Conservation (phyloP, 2,797 vertebrate genomes). For the Apodemus agrarius region DNA sequence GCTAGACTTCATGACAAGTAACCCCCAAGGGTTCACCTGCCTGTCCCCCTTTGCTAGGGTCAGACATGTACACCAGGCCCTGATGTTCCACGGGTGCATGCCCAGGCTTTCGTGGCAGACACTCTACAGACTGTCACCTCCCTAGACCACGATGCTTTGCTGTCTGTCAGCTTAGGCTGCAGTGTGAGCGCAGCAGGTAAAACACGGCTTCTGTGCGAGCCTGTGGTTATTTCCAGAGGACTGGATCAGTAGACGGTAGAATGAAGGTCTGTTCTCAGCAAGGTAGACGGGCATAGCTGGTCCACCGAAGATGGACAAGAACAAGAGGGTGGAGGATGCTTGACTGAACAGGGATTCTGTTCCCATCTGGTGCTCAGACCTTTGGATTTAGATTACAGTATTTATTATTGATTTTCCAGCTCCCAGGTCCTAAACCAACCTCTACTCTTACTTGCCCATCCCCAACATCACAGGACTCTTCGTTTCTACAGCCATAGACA, state of each 20-base stretch:
- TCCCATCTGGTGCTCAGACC: not conserved
- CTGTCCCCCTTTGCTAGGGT: not conserved
- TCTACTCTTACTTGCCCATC: not conserved
- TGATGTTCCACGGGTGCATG: not conserved
- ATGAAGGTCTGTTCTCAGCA: not conserved
- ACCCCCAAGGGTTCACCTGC: not conserved
- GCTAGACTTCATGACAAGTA: too few relatives aligned
- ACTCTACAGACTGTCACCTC: not conserved
- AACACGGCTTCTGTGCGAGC: not conserved
- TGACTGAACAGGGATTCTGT: too few relatives aligned
- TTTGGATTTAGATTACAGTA: not conserved
- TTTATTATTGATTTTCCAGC: too few relatives aligned
- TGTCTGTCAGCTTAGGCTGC: not conserved
- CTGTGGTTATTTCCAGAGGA: not conserved
- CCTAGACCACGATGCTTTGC: not conserved
- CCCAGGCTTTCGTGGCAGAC: not conserved
- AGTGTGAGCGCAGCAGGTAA: too few relatives aligned
- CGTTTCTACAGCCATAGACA: too few relatives aligned
- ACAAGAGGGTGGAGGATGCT: not conserved
- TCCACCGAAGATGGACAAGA: not conserved
- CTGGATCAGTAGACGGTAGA: too few relatives aligned
- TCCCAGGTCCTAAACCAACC: not conserved
- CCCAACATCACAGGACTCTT: not conserved
- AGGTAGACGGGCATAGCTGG: rapidly evolving
- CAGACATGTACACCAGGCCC: not conserved